These are phyloP conservation scores for Schizopygopsis pylzovi DNA, from an alignment of 2,797 vertebrate genomes.

Conservation along the genomic window DNA sequence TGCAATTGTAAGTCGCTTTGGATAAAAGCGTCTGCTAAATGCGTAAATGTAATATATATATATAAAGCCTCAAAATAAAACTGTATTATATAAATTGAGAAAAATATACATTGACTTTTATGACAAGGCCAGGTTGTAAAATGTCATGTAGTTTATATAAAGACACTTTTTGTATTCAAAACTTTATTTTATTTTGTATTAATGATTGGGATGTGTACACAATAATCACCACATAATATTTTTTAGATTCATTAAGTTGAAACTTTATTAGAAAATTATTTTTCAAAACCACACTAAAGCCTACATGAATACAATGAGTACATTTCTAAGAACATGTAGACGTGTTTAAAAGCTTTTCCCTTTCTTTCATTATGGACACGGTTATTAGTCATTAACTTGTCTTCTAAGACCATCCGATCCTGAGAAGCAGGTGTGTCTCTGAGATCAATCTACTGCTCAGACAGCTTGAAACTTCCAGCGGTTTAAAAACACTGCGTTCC, in stretches of 20 bases:
- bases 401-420: slow-evolving; percentile 8
- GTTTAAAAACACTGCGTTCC: slow-evolving; percentile 43
- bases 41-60: no score
- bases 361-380: background rate
- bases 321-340: background rate
- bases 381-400: slow-evolving; percentile 14
- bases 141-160: background rate
- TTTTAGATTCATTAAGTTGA: background rate
- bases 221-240: background rate
- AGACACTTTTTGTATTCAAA: background rate
- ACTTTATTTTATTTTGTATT: background rate
- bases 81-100: no score
- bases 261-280: background rate
- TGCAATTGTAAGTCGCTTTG: no score
- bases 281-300: background rate
- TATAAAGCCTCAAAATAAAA: no score
- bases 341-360: background rate
- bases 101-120: background rate
- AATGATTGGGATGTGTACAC: background rate
- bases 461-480: slow-evolving; percentile 50
- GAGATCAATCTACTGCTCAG: slow-evolving; percentile 40
- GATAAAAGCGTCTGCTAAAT: no score
- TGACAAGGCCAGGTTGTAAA: background rate
- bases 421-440: slow-evolving; percentile 57
- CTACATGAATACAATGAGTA: background rate